Base-by-base conservation (phyloP, 1,140 invertebrate species). In the Ips typographus region DNA sequence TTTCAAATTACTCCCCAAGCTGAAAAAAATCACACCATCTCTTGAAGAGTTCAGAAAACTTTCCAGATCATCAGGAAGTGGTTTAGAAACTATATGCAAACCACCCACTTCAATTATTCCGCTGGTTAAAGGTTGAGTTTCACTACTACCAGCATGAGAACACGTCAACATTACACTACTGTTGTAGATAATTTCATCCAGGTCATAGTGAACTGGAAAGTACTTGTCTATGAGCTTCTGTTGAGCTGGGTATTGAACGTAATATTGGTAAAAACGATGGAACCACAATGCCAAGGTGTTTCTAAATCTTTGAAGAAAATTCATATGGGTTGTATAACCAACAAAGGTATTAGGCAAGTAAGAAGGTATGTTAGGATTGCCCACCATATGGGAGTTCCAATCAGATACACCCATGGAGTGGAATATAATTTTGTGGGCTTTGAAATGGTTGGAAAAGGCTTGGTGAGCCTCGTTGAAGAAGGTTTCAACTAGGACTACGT, bases 21-120 rank as follows among this genome's bases (percentile, higher is more conserved):
- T 83, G 65, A 87, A 83, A 64, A 83, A 83, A 52, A 87, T 76
- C 2, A 81, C 83, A 7, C 85, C 85, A 47, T 80, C 66, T 77
- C 81, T 66, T 2, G 83, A 78, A 36, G 80, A 77, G 70, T 85
- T 83, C 65, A 86, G 68, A 55, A 82, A 74, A 2, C 74, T 65
- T 74, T 82, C 76, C 4, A 76, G 4, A 58, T 76, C 55, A 22
- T 72, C 39, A n/a, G 75, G 73, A 36, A 76, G 37, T 43, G 56
- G 72, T 65, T 44, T 61, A 37, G 4, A 68, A 61, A n/a, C 59
- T 63, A 75, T 52, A 49, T 75, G 74, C 49, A 71, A 65, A 8
- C 74, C 73, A 7, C 71, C 72, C 7, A 76, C 71, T 51, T 74
- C 70, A 1, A 72, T 60, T 1, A 72, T 42, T 22, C 43, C 61